Base-by-base conservation (phyloP, 2,113 vertebrate species). In the Apteryx mantelli region DNA sequence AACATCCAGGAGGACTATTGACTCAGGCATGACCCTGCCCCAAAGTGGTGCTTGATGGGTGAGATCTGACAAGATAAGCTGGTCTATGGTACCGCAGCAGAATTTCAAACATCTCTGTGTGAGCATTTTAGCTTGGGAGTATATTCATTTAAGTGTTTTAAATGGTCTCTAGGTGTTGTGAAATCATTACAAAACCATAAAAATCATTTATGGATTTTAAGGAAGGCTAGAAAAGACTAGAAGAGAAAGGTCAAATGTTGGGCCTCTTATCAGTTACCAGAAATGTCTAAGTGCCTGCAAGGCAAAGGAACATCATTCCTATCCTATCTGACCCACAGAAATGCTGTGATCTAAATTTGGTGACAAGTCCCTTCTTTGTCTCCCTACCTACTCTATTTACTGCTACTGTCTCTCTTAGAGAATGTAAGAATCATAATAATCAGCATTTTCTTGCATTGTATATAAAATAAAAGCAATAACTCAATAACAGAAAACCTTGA, bases 401-500 rank as follows among this genome's bases (percentile, higher is more conserved):
- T 58, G 64, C 82, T 89, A 73, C 34, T 2, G 6, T 53, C 38
- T 91, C 30, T 95, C 64, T 77, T 52, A 46, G 32, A 60, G 44
- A 80, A 75, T 81, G 60, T 48, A 94, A 60, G 93, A 95, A 88
- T 91, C 91, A 96, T 81, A 71, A 81, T 78, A 78, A 95, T 86
- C 89, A 78, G 48, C 40, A 25, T 44, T 87, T 94, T 55, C 84
- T 94, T 93, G 63, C 79, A 56, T 83, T 93, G 87, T 75, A 44
- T 90, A 75, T 75, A 90, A 97, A 93, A 94, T 71, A 97, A 95
- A 95, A 93, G 61, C 84, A 88, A 70, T 90, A 90, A 88, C 32
- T 83, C 78, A 78, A 7, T 83, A 95, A 71, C 3, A 7, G 71
- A 93, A 95, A 97, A 93, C 60, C 85, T 93, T 89, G 89, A 93